Evolutionary conservation across 2,888 invertebrate species (phyloP).

Genomic region (Griposia aprilina): DNA sequence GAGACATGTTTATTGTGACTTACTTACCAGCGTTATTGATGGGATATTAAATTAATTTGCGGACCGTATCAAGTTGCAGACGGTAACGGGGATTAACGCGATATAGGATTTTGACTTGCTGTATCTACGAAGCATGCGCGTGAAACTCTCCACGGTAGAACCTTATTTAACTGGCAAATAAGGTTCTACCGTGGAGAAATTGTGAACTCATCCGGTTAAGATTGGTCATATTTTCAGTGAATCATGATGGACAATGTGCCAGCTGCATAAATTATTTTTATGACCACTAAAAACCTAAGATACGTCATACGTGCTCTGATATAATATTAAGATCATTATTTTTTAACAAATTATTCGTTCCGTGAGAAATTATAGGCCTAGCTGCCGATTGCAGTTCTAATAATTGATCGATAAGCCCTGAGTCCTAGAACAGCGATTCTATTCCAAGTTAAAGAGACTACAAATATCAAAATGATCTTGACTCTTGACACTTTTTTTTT

Average conservation of each 20-base stretch:
- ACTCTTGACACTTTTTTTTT: not conserved
- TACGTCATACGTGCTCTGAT: constrained; percentile 5
- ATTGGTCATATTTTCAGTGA: constrained; percentile 25
- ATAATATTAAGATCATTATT: not conserved
- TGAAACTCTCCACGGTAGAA: not conserved
- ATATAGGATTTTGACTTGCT: constrained; percentile 31
- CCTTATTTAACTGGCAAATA: not conserved
- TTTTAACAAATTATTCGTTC: not conserved
- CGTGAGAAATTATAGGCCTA: not conserved
- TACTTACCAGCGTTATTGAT: constrained; percentile 59
- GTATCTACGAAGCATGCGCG: not conserved
- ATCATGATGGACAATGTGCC: constrained; percentile 29
- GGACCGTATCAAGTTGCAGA: constrained; percentile 56
- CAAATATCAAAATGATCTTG: constrained; percentile 8
- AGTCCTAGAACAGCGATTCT: not conserved
- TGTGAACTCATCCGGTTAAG: constrained; percentile 38
- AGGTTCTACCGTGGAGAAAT: too few relatives aligned
- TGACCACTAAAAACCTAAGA: not conserved
- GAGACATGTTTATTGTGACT: constrained; percentile 58
- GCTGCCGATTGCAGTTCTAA: not conserved
- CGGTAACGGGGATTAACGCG: constrained; percentile 48
- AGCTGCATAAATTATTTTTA: constrained; percentile 17
- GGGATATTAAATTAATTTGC: constrained; percentile 41
- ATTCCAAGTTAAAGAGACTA: not conserved
- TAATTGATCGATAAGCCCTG: not conserved